Percentiles rank a stretch among this genome's conserved stretches.
phyloP scores from a whole-genome alignment of 2,888 invertebrate genomes.

The Alentia gelatinosa region DNA sequence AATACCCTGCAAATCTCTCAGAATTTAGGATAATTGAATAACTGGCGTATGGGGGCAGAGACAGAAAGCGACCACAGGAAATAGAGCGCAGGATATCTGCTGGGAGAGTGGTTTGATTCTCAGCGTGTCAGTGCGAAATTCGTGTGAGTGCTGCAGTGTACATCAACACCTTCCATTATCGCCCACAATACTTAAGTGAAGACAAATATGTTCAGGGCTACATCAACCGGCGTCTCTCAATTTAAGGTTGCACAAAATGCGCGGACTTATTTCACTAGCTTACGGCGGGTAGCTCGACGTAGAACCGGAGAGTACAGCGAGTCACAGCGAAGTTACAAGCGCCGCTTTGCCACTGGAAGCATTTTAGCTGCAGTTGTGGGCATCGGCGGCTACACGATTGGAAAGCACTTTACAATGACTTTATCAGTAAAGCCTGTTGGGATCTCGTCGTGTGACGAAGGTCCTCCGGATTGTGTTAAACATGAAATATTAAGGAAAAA shows the following conservation, averaged over 20 bases:
- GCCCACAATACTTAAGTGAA: neutral
- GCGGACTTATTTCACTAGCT: neutral
- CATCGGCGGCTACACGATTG: neutral
- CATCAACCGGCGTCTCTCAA: neutral
- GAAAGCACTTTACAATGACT: neutral
- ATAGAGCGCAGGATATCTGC: too few species aligned
- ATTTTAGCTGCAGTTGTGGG: neutral
- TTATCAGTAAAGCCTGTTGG: neutral
- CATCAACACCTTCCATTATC: neutral
- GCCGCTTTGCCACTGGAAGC: neutral
- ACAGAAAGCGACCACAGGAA: too few species aligned
- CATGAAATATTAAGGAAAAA: neutral
- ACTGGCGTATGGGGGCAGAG: too few species aligned
- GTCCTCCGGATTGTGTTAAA: neutral
- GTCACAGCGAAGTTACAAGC: neutral
- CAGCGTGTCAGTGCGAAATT: too few species aligned
- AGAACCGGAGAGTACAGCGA: neutral
- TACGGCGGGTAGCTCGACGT: neutral
- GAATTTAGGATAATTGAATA: too few species aligned
- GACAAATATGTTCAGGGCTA: neutral
- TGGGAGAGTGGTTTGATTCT: too few species aligned
- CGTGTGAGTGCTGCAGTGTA: too few species aligned
- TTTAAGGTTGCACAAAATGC: neutral
- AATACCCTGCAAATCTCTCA: too few species aligned
- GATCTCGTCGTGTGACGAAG: neutral